Evolutionary conservation across 2,888 invertebrate genomes (phyloP), one percentile per base, ranked within the genome.

Genomic region (Drosophila mimica): DNA sequence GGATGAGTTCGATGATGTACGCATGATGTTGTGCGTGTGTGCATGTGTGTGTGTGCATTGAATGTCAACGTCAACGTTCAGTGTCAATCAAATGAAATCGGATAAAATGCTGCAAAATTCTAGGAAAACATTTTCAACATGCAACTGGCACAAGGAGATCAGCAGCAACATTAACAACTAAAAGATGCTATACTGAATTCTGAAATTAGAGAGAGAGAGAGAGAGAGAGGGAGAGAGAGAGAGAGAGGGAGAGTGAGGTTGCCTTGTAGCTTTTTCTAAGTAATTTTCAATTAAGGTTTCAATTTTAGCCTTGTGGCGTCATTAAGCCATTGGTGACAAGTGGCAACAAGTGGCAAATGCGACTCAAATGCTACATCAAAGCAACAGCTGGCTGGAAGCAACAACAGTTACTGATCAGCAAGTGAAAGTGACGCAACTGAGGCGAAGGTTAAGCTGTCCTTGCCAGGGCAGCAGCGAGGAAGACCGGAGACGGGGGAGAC

Each of bases 11-110:
- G 54, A 46, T 68, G 68, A 33, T 53, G 48, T 38, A 61, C 30
- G 56, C 13, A 43, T 20, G 25, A 3, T 62, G 49, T 20, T 52
- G 46, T 53, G 63, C 40, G 28, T 62, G 17, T 58, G 34, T 48
- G 51, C 28, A 48, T 48, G 53, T 49, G 48, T 17, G 40, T n/a
- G 63, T 58, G 66, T 70, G 79, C 43, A 59, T 76, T 74, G 88
- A 85, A 84, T 87, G 89, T 77, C 82, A 88, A 86, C 79, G 79
- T 80, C 84, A 80, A 75, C 69, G 70, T 79, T 86, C 88, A 84
- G 80, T 88, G 89, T 76, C 85, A 88, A 81, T 73, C 81, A 75
- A 76, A 89, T 75, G 61, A 81, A 74, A 82, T 70, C 72, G 63
- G 33, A 70, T 73, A 69, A 82, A 82, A 72, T 73, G 78, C 74